Evolutionary conservation across 2,888 invertebrate genomes (phyloP).

Genomic region (Chrysina gloriosa): DNA sequence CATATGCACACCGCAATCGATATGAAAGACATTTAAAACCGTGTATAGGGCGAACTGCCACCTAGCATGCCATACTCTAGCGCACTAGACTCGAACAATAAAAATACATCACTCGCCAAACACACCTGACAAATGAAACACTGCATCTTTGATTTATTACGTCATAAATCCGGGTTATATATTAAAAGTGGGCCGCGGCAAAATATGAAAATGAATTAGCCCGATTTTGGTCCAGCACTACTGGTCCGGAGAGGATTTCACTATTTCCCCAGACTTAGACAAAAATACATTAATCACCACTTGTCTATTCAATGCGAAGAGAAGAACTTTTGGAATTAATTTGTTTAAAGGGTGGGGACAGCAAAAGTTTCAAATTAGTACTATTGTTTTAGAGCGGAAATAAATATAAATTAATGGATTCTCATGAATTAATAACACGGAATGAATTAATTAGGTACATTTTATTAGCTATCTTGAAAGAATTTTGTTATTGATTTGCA

Average conservation of each 20-base stretch:
- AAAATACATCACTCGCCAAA: constrained; percentile 65
- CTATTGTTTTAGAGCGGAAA: neutral
- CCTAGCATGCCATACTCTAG: constrained; percentile 61
- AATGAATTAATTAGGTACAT: constrained; percentile 34
- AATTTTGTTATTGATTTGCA: neutral
- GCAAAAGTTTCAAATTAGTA: constrained; percentile 1
- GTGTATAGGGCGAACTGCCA: constrained; percentile 58
- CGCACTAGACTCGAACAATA: constrained; percentile 62
- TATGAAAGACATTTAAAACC: constrained; percentile 61
- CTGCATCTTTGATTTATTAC: constrained; percentile 64
- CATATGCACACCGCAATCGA: constrained; percentile 54
- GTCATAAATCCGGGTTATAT: constrained; percentile 64
- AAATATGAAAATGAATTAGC: constrained; percentile 60
- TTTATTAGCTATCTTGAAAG: constrained; percentile 15
- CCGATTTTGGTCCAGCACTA: constrained; percentile 25
- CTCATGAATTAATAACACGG: neutral
- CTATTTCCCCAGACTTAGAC: constrained; percentile 10
- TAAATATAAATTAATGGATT: neutral
- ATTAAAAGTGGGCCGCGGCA: constrained; percentile 61
- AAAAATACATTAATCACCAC: constrained; percentile 4
- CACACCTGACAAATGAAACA: constrained; percentile 67
- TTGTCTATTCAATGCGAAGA: neutral
- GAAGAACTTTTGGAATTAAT: constrained; percentile 18
- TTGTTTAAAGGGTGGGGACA: neutral
- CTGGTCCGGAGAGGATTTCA: neutral